Conservation (phyloP, 2,113 vertebrate species). For the Sphaerodactylus townsendi region DNA sequence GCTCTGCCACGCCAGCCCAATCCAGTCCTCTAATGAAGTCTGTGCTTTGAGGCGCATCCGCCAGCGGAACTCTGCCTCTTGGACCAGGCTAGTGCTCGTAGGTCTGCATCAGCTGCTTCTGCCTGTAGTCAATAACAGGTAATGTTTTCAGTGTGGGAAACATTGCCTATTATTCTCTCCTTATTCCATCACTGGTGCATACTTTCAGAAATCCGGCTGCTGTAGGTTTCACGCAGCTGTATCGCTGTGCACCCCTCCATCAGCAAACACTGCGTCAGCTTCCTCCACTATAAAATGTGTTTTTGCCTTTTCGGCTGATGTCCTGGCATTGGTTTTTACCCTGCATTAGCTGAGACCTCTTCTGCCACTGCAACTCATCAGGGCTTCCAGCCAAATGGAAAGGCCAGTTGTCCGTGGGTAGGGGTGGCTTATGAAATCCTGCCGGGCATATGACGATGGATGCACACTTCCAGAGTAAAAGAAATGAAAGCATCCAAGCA, state of each 20-base stretch:
- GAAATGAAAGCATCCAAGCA: not conserved
- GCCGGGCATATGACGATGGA: not conserved
- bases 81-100: not conserved
- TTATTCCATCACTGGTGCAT: not conserved
- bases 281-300: not conserved
- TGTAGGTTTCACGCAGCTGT: not conserved
- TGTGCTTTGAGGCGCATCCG: not conserved
- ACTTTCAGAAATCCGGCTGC: not conserved
- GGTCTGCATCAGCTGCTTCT: accelerated
- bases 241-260: slow-evolving; percentile 7
- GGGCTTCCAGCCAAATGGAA: not conserved
- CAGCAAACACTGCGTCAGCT: slow-evolving; percentile 7
- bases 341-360: not conserved
- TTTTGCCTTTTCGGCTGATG: too few relatives aligned
- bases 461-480: not conserved
- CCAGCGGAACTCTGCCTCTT: not conserved
- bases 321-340: not conserved
- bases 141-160: not conserved
- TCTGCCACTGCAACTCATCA: not conserved
- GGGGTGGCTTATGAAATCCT: not conserved
- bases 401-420: not conserved
- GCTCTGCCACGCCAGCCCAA: not conserved
- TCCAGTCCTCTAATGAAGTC: not conserved
- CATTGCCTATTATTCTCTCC: not conserved
- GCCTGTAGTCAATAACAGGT: not conserved